Evolutionary conservation across 2,797 vertebrate species (phyloP).

Genomic region (Gymnothorax javanicus): DNA sequence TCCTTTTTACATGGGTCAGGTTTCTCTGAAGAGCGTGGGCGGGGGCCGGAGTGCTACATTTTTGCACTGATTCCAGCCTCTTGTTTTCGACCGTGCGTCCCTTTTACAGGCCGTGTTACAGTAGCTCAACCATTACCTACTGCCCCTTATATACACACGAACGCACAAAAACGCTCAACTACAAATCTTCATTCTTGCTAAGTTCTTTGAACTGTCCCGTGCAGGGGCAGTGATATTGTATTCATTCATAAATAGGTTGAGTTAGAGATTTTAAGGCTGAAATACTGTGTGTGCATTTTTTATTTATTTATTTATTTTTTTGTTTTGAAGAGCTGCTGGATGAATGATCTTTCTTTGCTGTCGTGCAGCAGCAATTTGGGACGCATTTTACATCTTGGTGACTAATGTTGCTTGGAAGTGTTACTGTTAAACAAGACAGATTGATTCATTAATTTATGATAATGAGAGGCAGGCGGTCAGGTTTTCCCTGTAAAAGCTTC

Average conservation of each 20-base stretch:
- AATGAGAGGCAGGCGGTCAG: background rate
- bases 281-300: background rate
- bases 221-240: background rate
- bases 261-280: background rate
- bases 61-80: background rate
- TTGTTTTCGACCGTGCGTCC: slow-evolving; percentile 5
- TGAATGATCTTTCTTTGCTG: background rate
- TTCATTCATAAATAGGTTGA: background rate
- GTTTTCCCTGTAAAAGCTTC: background rate
- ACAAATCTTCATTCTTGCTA: background rate
- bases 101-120: background rate
- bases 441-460: slow-evolving; percentile 11
- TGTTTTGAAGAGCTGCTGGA: background rate
- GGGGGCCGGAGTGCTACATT: slow-evolving; percentile 18
- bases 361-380: background rate
- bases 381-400: background rate
- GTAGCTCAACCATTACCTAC: background rate
- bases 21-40: slow-evolving; percentile 13
- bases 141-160: background rate
- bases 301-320: background rate
- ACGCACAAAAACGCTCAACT: background rate
- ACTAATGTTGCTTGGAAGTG: background rate
- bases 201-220: background rate
- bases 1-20: background rate
- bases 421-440: slow-evolving; percentile 17